phyloP scores from a whole-genome alignment of 1,140 invertebrate species.

The Oncopeltus fasciatus region DNA sequence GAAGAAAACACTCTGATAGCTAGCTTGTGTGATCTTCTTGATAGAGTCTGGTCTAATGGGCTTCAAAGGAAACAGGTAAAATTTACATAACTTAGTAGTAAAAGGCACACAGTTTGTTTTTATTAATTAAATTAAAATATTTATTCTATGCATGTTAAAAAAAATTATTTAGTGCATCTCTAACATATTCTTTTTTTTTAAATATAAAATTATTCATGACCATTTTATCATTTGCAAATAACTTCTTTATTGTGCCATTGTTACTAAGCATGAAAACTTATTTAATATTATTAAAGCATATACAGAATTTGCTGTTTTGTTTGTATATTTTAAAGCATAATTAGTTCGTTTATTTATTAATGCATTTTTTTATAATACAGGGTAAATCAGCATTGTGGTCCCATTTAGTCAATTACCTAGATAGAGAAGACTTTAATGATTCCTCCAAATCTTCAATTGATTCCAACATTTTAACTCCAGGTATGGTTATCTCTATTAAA shows the following conservation, averaged over 20 bases:
- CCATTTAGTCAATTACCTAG: constrained; percentile 77
- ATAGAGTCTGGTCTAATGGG: constrained; percentile 96
- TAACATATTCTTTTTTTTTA: too few species aligned
- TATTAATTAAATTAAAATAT: not conserved
- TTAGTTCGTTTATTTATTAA: too few species aligned
- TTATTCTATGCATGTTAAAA: not conserved
- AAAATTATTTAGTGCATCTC: not conserved
- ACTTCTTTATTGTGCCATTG: too few species aligned
- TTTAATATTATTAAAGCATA: too few species aligned
- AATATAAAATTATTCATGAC: too few species aligned
- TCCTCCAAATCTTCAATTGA: constrained; percentile 46
- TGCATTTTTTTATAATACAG: too few species aligned
- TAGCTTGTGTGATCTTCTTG: constrained; percentile 90
- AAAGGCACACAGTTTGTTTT: not conserved
- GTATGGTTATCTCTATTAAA: too few species aligned
- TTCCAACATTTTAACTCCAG: constrained; percentile 66
- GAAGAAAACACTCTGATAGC: constrained; percentile 98
- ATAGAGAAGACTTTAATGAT: constrained; percentile 65
- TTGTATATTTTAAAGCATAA: too few species aligned
- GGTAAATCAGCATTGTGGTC: constrained; percentile 92
- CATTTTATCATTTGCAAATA: too few species aligned
- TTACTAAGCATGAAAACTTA: too few species aligned
- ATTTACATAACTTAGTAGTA: too few species aligned
- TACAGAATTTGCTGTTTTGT: too few species aligned
- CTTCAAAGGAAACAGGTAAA: constrained; percentile 81